Percentiles rank a stretch among this genome's conserved stretches.
Conservation (phyloP, 1,140 invertebrate genomes). For the Bathynomus jamesi region DNA sequence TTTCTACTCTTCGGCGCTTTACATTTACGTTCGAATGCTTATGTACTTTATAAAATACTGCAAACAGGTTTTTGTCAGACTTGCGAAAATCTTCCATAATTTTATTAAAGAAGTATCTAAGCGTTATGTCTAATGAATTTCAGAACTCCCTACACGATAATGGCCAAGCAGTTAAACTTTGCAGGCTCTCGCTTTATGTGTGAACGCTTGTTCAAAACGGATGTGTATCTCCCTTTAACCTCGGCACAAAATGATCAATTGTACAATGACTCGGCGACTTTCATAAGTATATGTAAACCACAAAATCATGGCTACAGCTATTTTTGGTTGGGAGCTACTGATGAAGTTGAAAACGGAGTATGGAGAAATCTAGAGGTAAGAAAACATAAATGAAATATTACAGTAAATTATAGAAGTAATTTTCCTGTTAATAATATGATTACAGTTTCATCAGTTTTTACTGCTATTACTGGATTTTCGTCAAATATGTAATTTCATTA, state of each 20-base stretch:
- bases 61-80: too few species aligned
- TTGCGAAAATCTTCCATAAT: too few species aligned
- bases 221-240: not conserved
- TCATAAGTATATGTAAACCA: conserved; percentile 2
- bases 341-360: not conserved
- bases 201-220: not conserved
- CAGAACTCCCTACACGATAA: not conserved
- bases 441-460: too few species aligned
- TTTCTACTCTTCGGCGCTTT: too few species aligned
- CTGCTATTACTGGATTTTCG: too few species aligned
- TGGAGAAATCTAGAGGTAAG: conserved; percentile 10
- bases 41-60: too few species aligned
- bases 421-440: too few species aligned
- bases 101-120: too few species aligned
- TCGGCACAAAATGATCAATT: not conserved
- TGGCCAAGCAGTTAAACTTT: not conserved
- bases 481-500: too few species aligned
- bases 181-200: not conserved
- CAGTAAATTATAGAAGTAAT: too few species aligned
- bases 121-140: too few species aligned
- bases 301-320: conserved; percentile 10
- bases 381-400: not conserved
- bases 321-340: conserved; percentile 11
- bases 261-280: not conserved
- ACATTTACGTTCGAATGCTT: too few species aligned